phyloP scores from a whole-genome alignment of 2,113 vertebrate species.

The Ramphastos sulfuratus region DNA sequence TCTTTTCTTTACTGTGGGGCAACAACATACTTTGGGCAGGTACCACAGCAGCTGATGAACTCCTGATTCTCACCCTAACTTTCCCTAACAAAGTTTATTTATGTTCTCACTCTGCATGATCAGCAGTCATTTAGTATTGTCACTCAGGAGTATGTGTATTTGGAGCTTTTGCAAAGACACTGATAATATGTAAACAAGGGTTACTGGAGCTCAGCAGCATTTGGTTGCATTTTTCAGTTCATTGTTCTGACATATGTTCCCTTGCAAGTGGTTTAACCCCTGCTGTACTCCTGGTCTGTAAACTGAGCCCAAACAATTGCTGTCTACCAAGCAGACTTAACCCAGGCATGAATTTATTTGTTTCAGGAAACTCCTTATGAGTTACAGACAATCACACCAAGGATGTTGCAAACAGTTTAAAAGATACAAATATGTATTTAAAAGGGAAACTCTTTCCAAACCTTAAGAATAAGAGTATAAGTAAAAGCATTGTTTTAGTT shows the following conservation, averaged over 20 bases:
- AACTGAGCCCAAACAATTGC: background rate
- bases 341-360: background rate
- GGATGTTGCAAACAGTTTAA: background rate
- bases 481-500: background rate
- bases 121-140: background rate
- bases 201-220: background rate
- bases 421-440: background rate
- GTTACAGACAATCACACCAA: background rate
- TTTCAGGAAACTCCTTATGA: background rate
- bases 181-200: background rate
- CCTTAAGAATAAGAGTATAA: background rate
- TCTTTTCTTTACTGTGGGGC: background rate
- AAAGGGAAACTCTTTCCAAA: background rate
- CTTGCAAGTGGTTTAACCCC: background rate
- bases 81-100: background rate
- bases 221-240: constrained; percentile 5
- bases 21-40: background rate
- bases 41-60: background rate
- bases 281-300: background rate
- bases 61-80: background rate
- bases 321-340: background rate
- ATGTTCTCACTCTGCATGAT: background rate
- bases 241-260: background rate
- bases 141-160: background rate
- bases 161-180: background rate